These are phyloP conservation scores for Creontiades dilutus DNA, from an alignment of 2,888 invertebrate species.

Conservation along the genomic window DNA sequence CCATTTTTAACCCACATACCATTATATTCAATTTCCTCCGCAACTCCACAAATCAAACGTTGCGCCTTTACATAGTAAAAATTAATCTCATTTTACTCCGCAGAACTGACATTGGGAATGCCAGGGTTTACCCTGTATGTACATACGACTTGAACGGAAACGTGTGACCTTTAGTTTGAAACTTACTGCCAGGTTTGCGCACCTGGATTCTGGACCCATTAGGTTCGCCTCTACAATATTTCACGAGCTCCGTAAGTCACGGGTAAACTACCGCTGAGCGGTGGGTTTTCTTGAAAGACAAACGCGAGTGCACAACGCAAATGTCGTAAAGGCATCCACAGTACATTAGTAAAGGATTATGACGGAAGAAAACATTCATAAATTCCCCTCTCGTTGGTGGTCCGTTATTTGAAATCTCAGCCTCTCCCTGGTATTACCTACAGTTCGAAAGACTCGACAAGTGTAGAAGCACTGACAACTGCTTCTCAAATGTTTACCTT, in stretches of 20 bases:
- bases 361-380: background rate
- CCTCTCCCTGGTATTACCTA: no score
- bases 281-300: background rate
- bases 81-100: background rate
- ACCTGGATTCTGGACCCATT: constrained; percentile 24
- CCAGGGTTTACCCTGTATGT: constrained; percentile 5
- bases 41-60: background rate
- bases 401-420: background rate
- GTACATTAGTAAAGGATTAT: background rate
- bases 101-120: background rate
- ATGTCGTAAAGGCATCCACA: constrained; percentile 20
- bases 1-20: constrained; percentile 5
- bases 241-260: constrained; percentile 30
- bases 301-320: constrained; percentile 32
- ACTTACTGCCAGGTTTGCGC: background rate
- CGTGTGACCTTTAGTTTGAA: background rate
- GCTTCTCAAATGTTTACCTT: no score
- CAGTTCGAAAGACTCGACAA: no score
- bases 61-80: constrained; percentile 17
- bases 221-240: constrained; percentile 13
- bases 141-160: constrained; percentile 10
- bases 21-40: background rate
- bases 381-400: background rate
- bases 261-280: constrained; percentile 8
- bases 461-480: no score